Conservation (phyloP, 1,140 invertebrate species). For the Onthophagus taurus region DNA sequence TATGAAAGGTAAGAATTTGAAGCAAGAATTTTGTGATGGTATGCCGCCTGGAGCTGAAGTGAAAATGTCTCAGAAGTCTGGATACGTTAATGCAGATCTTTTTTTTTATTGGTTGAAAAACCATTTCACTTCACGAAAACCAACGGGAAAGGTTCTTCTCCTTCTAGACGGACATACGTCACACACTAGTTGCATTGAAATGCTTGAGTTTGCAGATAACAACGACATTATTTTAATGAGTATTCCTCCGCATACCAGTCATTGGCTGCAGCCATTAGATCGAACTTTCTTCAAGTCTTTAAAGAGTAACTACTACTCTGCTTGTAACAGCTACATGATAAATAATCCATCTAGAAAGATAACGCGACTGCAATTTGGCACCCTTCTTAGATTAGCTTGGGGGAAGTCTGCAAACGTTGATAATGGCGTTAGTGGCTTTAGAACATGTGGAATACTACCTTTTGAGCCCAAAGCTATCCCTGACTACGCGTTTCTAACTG, state of each 20-base stretch:
- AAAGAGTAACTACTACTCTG: conserved; percentile 11
- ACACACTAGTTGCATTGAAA: conserved; percentile 1
- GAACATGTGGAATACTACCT: no score
- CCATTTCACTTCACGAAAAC: conserved; percentile 29
- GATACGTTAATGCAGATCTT: conserved; percentile 33
- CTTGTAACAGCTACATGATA: conserved; percentile 8
- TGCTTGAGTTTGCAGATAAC: not conserved
- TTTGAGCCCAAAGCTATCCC: no score
- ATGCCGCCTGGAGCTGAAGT: conserved; percentile 29
- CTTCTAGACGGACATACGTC: not conserved
- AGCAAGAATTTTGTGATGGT: conserved; percentile 28
- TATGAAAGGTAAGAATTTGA: conserved; percentile 33
- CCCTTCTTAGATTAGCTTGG: conserved; percentile 5
- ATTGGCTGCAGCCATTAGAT: conserved; percentile 1
- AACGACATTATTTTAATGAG: not conserved
- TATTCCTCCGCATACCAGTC: conserved; percentile 1
- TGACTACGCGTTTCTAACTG: no score
- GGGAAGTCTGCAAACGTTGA: conserved; percentile 2
- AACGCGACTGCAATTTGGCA: conserved; percentile 10
- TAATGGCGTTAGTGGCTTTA: no score
- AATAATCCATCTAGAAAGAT: conserved; percentile 11
- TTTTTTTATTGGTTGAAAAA: conserved; percentile 32
- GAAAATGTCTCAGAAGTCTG: conserved; percentile 33
- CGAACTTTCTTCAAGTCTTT: conserved; percentile 7
- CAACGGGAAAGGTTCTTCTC: not conserved